Evolutionary conservation across 2,888 invertebrate genomes (phyloP), one percentile per base, ranked within the genome.

Genomic region (Neocrepidodera transversa): DNA sequence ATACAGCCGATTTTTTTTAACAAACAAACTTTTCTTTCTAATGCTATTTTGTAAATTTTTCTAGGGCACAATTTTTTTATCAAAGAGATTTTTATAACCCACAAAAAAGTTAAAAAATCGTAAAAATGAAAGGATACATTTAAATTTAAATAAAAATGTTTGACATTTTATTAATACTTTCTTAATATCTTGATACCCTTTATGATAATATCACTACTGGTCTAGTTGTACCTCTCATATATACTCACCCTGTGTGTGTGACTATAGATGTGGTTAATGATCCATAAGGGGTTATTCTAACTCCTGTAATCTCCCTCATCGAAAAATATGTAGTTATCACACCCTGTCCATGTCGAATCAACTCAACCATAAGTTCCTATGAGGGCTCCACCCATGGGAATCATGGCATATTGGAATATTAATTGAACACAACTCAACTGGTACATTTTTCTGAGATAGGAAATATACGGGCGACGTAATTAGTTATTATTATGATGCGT

Each of bases 281-380:
- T 68, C 63, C 65, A 58, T 66, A 66, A 63, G 65, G 65, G 65
- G 67, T 60, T 61, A 48, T 42, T 55, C 38, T 56, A 51, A 50
- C 54, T 45, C 53, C 49, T 32, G 28, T 45, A 30, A 52, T 49
- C 50, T 60, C 60, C 51, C 60, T 58, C 56, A 51, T 60, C 47
- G 54, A 53, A 61, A 58, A 65, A 59, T 64, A 65, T 59, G 62
- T 58, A 49, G 67, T 71, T 71, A 71, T 71, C 71, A 69, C 70
- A 71, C 71, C 71, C 71, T 64, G 65, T 62, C 63, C 59, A 66
- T 67, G 64, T 67, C 60, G 66, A 68, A 64, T 65, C 62, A 62
- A 64, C 64, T 61, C 62, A 58, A 66, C 60, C 66, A 66, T 63
- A 65, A 54, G 57, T 43, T 60, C 28, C 20, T 30, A 58, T 57